A percentile compares a stretch with the other conserved stretches of the same genome.
Conservation (phyloP, 2,888 invertebrate species). For the Julus scanicus region DNA sequence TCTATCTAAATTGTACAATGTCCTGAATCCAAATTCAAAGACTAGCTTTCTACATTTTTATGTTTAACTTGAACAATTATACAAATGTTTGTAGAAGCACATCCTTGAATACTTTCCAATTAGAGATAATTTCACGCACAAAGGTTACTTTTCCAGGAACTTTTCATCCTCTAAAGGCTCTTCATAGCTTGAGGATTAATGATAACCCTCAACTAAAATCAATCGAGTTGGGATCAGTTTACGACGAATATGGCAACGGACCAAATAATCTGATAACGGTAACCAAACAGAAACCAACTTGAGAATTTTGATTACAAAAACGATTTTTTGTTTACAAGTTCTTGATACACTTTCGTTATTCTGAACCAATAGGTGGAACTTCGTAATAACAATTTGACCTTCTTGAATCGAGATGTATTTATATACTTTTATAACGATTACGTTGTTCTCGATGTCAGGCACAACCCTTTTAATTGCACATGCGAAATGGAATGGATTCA, state of each 20-base stretch:
- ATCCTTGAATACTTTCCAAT: too few species aligned
- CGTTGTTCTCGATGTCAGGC: constrained; percentile 36
- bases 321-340: neutral
- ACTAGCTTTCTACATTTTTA: neutral
- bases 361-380: constrained; percentile 49
- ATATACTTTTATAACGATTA: neutral
- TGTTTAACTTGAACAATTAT: neutral
- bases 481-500: constrained; percentile 51
- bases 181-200: neutral
- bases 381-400: constrained; percentile 38
- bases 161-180: constrained; percentile 32
- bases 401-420: neutral
- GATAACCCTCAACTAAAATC: constrained; percentile 36
- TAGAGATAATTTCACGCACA: neutral
- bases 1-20: too few species aligned
- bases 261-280: constrained; percentile 22
- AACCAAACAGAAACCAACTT: neutral
- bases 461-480: constrained; percentile 51
- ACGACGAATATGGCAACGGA: constrained; percentile 23
- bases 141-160: constrained; percentile 36
- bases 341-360: constrained; percentile 4
- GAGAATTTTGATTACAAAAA: neutral
- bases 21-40: neutral
- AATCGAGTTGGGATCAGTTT: constrained; percentile 27
- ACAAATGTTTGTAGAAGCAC: too few species aligned